A percentile compares a stretch with the other conserved stretches of the same genome.
These are phyloP conservation scores for Phocoena sinus DNA, from an alignment of 2,113 vertebrate species.

Conservation along the genomic window DNA sequence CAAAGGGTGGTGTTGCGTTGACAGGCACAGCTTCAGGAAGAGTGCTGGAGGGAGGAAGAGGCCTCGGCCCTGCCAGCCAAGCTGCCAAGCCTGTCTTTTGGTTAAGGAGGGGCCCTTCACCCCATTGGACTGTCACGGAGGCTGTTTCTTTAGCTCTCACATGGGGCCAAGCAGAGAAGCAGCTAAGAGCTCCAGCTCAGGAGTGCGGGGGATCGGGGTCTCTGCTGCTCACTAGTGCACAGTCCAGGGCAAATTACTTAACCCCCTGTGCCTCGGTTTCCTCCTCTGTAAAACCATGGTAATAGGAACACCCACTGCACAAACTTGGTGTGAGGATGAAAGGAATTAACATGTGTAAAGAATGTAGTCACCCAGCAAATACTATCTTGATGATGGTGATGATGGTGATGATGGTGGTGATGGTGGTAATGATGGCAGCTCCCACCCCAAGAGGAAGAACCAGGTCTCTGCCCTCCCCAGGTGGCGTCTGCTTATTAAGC, in stretches of 20 bases:
- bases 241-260: not conserved
- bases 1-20: not conserved
- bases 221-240: not conserved
- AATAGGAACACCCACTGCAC: too few species aligned
- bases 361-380: not conserved
- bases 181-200: not conserved
- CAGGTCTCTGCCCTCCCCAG: not conserved
- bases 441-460: not conserved
- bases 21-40: not conserved
- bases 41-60: not conserved
- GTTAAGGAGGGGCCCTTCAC: not conserved
- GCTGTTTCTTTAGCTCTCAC: not conserved
- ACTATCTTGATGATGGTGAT: not conserved
- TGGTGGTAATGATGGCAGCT: not conserved
- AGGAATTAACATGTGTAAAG: not conserved
- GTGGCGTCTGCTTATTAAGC: not conserved
- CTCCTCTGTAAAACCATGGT: not conserved
- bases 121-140: not conserved
- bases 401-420: too few species aligned
- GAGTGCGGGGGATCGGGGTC: not conserved
- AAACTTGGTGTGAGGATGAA: not conserved
- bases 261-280: not conserved
- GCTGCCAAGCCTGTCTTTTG: not conserved
- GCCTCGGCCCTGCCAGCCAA: not conserved
- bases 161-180: not conserved